These are phyloP conservation scores for Euglossa dilemma DNA, from an alignment of 1,140 invertebrate species.

Conservation along the genomic window DNA sequence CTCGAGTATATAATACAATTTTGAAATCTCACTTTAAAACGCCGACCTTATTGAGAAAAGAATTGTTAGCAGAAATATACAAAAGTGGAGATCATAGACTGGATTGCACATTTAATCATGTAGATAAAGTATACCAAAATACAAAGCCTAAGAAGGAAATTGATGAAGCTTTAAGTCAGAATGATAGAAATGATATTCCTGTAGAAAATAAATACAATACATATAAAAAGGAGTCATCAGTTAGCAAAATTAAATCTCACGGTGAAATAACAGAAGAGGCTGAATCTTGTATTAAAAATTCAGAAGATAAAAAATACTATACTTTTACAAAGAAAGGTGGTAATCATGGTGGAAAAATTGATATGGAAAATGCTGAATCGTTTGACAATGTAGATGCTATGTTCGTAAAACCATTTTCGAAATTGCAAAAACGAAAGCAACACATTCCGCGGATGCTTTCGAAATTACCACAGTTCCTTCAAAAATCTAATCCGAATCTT, in stretches of 20 bases:
- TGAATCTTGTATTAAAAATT: constrained; percentile 7
- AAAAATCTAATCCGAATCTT: constrained; percentile 81
- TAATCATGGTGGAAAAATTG: constrained; percentile 40
- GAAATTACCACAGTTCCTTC: constrained; percentile 76
- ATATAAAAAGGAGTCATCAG: constrained; percentile 62
- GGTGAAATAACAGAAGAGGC: not conserved
- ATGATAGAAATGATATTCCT: constrained; percentile 28
- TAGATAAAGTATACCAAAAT: constrained; percentile 50
- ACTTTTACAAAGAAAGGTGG: constrained; percentile 68
- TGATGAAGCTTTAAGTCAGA: constrained; percentile 14
- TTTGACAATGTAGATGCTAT: constrained; percentile 40
- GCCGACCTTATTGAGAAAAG: constrained; percentile 64
- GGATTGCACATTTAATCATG: constrained; percentile 66
- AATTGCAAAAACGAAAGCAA: constrained; percentile 52
- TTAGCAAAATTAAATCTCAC: constrained; percentile 13
- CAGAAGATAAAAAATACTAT: constrained; percentile 59
- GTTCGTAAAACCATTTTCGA: constrained; percentile 58
- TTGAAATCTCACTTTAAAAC: constrained; percentile 36
- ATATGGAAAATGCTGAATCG: constrained; percentile 46
- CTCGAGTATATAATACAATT: not conserved
- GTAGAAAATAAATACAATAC: constrained; percentile 67
- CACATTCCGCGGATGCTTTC: constrained; percentile 68
- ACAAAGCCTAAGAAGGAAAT: constrained; percentile 38
- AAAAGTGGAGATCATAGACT: constrained; percentile 61
- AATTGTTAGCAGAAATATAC: constrained; percentile 69